A percentile compares a stretch with the other conserved stretches of the same genome.
Conservation (phyloP, 2,797 vertebrate species). For the Myotis vivesi region DNA sequence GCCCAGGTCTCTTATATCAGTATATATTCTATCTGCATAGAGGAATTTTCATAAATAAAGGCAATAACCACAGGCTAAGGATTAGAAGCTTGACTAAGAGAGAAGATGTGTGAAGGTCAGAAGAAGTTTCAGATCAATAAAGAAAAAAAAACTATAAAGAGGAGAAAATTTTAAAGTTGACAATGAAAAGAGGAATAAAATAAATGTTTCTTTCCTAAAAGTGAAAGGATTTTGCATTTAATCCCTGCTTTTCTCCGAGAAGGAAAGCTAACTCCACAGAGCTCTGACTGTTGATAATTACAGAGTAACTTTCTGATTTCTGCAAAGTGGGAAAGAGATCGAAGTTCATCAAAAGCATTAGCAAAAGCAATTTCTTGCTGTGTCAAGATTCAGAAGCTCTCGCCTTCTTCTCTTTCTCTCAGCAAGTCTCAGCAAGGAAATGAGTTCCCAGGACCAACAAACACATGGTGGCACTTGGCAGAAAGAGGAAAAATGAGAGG, state of each 20-base stretch:
- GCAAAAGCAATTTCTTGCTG: neutral
- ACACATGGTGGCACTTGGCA: neutral
- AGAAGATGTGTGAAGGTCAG: neutral
- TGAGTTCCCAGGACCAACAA: neutral
- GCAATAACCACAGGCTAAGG: neutral
- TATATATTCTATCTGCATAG: neutral
- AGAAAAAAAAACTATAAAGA: neutral
- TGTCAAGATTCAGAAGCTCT: neutral
- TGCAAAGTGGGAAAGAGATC: neutral
- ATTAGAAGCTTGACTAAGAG: neutral
- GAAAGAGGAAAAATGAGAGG: neutral
- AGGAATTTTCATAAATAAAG: neutral
- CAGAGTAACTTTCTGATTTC: neutral
- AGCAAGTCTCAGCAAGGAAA: neutral
- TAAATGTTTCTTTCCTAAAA: neutral
- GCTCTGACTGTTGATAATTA: neutral
- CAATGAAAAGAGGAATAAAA: neutral
- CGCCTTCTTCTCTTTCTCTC: neutral
- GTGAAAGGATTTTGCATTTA: neutral
- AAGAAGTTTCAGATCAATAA: neutral
- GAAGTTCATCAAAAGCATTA: neutral
- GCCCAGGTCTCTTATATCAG: neutral
- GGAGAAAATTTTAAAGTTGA: neutral
- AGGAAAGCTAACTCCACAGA: neutral
- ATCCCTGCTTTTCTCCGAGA: neutral